phyloP scores from a whole-genome alignment of 2,888 invertebrate genomes.

The Diaperis boleti region DNA sequence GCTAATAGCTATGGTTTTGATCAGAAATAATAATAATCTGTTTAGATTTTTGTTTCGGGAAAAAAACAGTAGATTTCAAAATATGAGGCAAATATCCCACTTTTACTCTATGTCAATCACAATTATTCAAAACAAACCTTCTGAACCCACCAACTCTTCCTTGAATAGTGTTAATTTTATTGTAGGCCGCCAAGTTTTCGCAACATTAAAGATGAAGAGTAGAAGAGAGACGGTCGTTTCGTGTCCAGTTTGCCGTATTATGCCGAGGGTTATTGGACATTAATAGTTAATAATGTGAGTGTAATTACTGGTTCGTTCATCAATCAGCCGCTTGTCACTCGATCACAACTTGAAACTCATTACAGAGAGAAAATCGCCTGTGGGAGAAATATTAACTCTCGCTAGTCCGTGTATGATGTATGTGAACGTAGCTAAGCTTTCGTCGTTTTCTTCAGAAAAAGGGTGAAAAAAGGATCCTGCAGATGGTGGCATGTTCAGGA shows the following conservation, averaged over 20 bases:
- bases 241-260: slow-evolving; percentile 9
- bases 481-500: neutral
- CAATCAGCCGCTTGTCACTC: slow-evolving; percentile 62
- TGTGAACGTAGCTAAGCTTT: slow-evolving; percentile 15
- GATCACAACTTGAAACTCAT: slow-evolving; percentile 59
- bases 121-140: too few relatives aligned
- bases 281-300: slow-evolving; percentile 63
- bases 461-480: neutral
- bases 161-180: too few relatives aligned
- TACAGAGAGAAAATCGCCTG: slow-evolving; percentile 46
- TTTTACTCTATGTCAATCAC: too few relatives aligned
- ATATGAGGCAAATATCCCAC: too few relatives aligned
- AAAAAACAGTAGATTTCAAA: too few relatives aligned
- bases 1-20: too few relatives aligned
- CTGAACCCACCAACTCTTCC: too few relatives aligned
- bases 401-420: slow-evolving; percentile 34
- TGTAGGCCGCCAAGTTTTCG: too few relatives aligned
- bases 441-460: neutral
- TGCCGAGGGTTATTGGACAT: slow-evolving; percentile 56
- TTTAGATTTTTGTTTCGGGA: too few relatives aligned
- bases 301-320: slow-evolving; percentile 61
- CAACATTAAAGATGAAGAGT: too few relatives aligned
- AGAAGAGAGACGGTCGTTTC: too few relatives aligned
- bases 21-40: too few relatives aligned
- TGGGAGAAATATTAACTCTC: slow-evolving; percentile 41